These are phyloP conservation scores for Tricholaema leucomelas DNA, from an alignment of 2,113 vertebrate genomes.

Conservation along the genomic window DNA sequence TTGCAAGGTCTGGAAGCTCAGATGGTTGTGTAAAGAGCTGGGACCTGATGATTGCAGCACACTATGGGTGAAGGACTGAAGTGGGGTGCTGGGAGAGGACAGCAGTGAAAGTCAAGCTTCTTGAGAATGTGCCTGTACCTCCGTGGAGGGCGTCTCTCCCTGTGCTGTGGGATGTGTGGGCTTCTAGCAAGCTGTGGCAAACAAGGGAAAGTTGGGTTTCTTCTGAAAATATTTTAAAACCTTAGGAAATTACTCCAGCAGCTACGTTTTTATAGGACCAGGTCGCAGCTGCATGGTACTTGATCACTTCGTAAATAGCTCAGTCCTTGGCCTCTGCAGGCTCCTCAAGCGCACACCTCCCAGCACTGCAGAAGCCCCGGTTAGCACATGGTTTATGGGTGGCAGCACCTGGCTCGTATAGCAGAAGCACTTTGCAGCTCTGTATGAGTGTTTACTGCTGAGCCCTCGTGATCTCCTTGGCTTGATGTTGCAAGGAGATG, in stretches of 20 bases:
- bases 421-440: neutral
- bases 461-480: neutral
- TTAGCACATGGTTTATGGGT: neutral
- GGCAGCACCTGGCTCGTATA: neutral
- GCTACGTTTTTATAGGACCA: neutral
- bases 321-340: neutral
- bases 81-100: neutral
- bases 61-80: fast-evolving
- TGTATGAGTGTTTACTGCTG: neutral
- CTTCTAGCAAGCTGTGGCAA: slow-evolving; percentile 12
- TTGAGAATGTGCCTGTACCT: neutral
- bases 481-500: neutral
- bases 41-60: neutral
- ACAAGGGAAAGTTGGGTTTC: slow-evolving; percentile 49
- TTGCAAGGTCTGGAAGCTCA: neutral
- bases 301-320: neutral
- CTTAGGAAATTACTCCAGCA: neutral
- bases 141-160: neutral
- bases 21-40: neutral
- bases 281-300: neutral
- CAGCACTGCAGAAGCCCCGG: neutral
- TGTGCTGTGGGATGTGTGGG: neutral
- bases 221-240: slow-evolving; percentile 22
- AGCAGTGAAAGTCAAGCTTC: neutral
- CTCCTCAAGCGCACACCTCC: neutral